Percentiles rank a stretch among this genome's conserved stretches.
phyloP scores from a whole-genome alignment of 2,797 vertebrate genomes.

The Pipistrellus pygmaeus region DNA sequence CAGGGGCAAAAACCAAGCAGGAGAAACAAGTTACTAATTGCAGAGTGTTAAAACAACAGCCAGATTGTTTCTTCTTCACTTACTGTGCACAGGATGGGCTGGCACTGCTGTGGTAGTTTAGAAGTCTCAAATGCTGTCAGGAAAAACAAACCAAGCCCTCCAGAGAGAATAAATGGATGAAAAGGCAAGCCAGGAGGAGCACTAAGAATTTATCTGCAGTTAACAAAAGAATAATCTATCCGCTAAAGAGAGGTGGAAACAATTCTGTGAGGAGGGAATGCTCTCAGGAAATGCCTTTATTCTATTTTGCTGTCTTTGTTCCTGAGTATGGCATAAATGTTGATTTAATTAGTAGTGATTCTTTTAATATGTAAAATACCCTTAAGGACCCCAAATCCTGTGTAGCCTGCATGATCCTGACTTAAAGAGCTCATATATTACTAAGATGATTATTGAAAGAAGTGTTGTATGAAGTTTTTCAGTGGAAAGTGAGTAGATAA shows the following conservation, averaged over 20 bases:
- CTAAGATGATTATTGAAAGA: background rate
- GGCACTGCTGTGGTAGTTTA: constrained; percentile 83
- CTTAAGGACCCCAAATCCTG: background rate
- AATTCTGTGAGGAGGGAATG: constrained; percentile 44
- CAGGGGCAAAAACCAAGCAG: constrained; percentile 75
- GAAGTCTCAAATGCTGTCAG: constrained; percentile 86
- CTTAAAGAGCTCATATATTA: background rate
- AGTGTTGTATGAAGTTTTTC: background rate
- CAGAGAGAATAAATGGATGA: constrained; percentile 81
- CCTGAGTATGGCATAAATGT: constrained; percentile 1
- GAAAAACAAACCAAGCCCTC: constrained; percentile 87
- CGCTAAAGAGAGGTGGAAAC: constrained; percentile 74
- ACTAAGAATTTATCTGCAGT: constrained; percentile 79
- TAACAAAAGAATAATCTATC: constrained; percentile 82
- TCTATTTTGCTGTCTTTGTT: constrained; percentile 63
- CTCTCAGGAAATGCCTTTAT: constrained; percentile 72
- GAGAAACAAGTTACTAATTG: constrained; percentile 86
- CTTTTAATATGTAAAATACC: constrained; percentile 63
- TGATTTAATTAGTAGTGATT: constrained; percentile 74
- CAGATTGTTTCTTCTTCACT: constrained; percentile 88
- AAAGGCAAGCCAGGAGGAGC: constrained; percentile 78
- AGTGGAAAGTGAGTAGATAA: background rate
- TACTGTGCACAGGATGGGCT: constrained; percentile 87
- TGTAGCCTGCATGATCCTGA: background rate
- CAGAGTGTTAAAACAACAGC: constrained; percentile 86